Percentiles rank a stretch among this genome's conserved stretches.
Evolutionary conservation across 1,140 invertebrate genomes (phyloP).

Genomic region (Dufourea novaeangliae): DNA sequence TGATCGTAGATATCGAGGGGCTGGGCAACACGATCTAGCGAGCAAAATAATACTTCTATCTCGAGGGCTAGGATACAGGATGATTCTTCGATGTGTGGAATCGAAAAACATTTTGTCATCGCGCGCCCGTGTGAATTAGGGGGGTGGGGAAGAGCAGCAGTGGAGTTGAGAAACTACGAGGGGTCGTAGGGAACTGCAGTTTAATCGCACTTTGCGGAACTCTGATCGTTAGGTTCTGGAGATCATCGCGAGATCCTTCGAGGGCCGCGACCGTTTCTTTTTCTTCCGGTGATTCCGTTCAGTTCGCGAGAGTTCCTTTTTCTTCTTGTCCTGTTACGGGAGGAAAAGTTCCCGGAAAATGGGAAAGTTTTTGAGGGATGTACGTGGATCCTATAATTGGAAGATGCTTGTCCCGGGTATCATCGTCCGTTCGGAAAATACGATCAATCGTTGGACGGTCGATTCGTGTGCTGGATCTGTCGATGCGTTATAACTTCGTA

Average conservation of each 20-base stretch:
- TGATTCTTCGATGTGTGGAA: no score
- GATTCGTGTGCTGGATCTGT: no score
- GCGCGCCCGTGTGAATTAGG: neutral
- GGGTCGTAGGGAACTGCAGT: neutral
- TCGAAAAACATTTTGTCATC: neutral
- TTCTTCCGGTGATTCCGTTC: conserved; percentile 6
- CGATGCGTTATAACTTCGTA: no score
- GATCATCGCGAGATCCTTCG: conserved; percentile 6
- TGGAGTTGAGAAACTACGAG: neutral
- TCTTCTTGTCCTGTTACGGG: neutral
- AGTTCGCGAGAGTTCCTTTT: no score
- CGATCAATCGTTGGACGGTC: no score
- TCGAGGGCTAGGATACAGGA: no score
- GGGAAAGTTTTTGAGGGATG: neutral
- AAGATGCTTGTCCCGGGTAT: neutral
- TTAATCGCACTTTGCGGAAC: conserved; percentile 15
- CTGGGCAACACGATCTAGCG: no score
- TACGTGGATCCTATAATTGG: conserved; percentile 1
- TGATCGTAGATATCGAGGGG: neutral
- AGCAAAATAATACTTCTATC: neutral
- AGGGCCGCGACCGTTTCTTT: neutral
- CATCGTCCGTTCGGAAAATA: no score
- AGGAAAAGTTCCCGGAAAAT: neutral
- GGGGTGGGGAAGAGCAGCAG: neutral
- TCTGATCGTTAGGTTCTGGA: conserved; percentile 13